Evolutionary conservation across 2,113 vertebrate genomes (phyloP).

Genomic region (Sylvia atricapilla): DNA sequence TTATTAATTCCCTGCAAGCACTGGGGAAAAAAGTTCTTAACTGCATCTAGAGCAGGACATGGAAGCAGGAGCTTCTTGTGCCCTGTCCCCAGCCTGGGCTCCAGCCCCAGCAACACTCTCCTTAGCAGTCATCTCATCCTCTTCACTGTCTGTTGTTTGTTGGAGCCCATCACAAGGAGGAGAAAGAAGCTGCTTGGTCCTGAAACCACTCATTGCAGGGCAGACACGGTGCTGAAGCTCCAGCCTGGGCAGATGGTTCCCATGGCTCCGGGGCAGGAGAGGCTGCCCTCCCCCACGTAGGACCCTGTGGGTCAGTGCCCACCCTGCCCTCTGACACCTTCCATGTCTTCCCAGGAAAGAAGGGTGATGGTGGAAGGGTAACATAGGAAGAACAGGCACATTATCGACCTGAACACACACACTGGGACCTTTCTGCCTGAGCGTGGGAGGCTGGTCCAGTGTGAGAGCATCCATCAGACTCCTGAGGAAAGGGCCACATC

Average conservation of each 20-base stretch:
- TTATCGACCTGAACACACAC: accelerated
- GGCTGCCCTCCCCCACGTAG: background rate
- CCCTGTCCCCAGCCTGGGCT: background rate
- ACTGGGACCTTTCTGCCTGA: background rate
- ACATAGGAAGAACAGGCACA: accelerated
- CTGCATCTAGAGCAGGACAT: background rate
- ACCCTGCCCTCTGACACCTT: background rate
- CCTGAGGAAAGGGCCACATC: background rate
- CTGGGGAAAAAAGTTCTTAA: background rate
- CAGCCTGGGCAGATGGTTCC: background rate
- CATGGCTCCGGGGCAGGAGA: background rate
- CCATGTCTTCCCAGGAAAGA: background rate
- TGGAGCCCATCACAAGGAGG: background rate
- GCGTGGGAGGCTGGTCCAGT: accelerated
- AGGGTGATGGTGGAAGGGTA: background rate
- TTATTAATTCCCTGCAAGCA: background rate
- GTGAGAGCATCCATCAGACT: background rate
- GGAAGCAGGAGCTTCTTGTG: accelerated
- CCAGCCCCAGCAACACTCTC: background rate
- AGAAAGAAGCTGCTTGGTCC: background rate
- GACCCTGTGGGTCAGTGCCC: background rate
- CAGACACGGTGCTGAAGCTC: background rate
- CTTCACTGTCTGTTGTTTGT: background rate
- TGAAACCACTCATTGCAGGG: background rate
- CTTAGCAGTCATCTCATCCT: background rate